Evolutionary conservation across 23 tunicate genomes (phyloP), one percentile per base, ranked within the genome.

Genomic region (Trididemnum clinides): DNA sequence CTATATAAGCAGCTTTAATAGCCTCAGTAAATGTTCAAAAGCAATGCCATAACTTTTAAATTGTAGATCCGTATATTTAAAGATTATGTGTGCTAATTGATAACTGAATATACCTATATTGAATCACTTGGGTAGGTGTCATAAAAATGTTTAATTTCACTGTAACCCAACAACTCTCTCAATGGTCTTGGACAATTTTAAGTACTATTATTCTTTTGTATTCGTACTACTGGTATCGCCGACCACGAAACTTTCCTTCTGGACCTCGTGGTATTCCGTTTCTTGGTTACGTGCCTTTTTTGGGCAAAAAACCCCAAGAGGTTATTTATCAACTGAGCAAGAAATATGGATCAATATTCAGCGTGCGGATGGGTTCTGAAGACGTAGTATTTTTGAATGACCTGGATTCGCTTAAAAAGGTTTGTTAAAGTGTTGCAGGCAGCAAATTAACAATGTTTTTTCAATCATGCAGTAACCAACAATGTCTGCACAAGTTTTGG

Each of bases 221-320:
- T 37, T 70, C 30, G 77, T 4, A 7, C 30, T 70, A 70, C 37
- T 70, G 77, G 77, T 70, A 27, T 33, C 38, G 21, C 28, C 19
- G 77, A 31, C 77, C 77, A 15, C 6, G 21, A 28, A 28, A 21
- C 6, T 70, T 70, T 33, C 77, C 77, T 4, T 37, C 77, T 31
- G 77, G 77, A 31, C 77, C 77, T 10, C 19, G 77, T 7, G 77
- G 77, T 26, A 31, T 70, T 33, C 77, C 77, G 2, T 7, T 70
- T 27, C 21, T 70, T 4, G 77, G 77, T 15, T 32, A 31, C 39
- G 6, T 70, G 7, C 37, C 37, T 7, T 27, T 70, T 70, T 21
- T 70, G 15, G 77, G 77, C 3, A 21, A 33, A 5, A 70, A 70
- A 33, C 77, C 77, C 28, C 37, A 70, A 70, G 18, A 12, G 38